Conservation (phyloP, 2,797 vertebrate species). For the Tarsius wallacei region DNA sequence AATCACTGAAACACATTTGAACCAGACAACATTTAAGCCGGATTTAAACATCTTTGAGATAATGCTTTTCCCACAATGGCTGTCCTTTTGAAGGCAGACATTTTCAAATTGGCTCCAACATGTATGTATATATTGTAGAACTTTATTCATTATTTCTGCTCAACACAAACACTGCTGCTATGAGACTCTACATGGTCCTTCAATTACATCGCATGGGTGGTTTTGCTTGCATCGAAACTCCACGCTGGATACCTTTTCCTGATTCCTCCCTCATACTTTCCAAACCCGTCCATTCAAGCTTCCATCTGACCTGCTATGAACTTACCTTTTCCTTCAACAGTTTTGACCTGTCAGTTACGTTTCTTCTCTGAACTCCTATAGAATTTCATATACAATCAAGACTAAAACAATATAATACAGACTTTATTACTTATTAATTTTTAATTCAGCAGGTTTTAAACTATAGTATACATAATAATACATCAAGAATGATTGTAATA, state of each 20-base stretch:
- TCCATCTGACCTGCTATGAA: background rate
- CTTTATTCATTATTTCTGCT: background rate
- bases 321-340: background rate
- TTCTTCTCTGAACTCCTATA: background rate
- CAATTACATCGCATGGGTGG: background rate
- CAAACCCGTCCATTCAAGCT: background rate
- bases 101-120: slow-evolving; percentile 53
- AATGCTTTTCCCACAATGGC: background rate
- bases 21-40: background rate
- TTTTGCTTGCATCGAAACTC: slow-evolving; percentile 12
- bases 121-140: background rate
- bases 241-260: background rate
- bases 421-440: slow-evolving; percentile 25
- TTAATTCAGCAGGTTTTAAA: slow-evolving; percentile 44
- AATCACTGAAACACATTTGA: background rate
- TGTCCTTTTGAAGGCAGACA: background rate
- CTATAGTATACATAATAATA: background rate
- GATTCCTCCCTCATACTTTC: background rate
- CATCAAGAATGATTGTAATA: background rate
- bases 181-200: background rate
- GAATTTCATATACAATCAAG: slow-evolving; percentile 8
- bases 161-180: background rate
- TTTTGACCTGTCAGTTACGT: background rate
- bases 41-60: slow-evolving; percentile 16
- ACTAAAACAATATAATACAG: background rate